phyloP scores from a whole-genome alignment of 2,113 vertebrate species.

The Cisticola juncidis region DNA sequence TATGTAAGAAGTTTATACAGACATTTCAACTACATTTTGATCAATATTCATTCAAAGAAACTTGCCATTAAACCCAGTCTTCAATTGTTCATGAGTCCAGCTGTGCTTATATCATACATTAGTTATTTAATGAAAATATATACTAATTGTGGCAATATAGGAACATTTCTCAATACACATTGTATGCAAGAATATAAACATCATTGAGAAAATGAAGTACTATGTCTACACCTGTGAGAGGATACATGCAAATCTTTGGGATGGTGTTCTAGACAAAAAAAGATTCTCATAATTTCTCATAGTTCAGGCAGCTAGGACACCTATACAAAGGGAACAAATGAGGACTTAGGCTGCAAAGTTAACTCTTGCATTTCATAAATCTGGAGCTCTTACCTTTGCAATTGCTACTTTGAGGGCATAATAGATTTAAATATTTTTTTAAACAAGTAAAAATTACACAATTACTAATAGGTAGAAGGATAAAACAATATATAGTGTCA shows the following conservation, averaged over 20 bases:
- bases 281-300: neutral
- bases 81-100: neutral
- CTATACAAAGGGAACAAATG: neutral
- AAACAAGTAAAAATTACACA: neutral
- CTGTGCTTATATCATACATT: neutral
- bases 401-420: fast-evolving
- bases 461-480: neutral
- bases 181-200: neutral
- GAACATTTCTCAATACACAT: neutral
- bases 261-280: neutral
- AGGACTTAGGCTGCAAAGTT: neutral
- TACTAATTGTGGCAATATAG: neutral
- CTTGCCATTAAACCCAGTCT: neutral
- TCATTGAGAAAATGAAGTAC: neutral
- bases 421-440: neutral
- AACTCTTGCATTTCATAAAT: neutral
- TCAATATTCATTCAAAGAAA: neutral
- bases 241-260: neutral
- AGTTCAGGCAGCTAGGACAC: neutral
- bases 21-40: neutral
- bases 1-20: neutral
- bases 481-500: neutral
- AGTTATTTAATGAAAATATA: neutral
- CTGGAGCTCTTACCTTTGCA: neutral
- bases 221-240: neutral